Evolutionary conservation across 2,113 vertebrate genomes (phyloP).

Genomic region (Tiliqua scincoides): DNA sequence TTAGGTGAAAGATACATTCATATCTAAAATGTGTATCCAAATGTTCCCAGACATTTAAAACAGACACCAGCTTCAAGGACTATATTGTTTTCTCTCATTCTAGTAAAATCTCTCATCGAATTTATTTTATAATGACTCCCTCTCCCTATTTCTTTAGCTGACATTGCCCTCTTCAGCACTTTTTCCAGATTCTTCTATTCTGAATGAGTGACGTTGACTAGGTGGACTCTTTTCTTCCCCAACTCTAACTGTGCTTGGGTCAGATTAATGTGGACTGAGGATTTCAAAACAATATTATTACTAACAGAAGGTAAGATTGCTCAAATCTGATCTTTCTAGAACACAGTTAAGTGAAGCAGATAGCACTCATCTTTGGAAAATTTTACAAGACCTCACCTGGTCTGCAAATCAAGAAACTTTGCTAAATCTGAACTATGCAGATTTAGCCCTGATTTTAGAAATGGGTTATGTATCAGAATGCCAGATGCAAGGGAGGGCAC

Average conservation of each 20-base stretch:
- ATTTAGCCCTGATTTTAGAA: too few species aligned
- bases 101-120: fast-evolving
- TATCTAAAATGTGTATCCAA: not conserved
- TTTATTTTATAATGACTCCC: too few species aligned
- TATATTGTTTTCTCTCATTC: not conserved
- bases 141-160: not conserved
- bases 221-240: not conserved
- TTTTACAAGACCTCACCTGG: not conserved
- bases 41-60: not conserved
- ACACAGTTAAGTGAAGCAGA: not conserved
- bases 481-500: too few species aligned
- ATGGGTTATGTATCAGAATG: too few species aligned
- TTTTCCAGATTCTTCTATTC: not conserved
- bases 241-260: not conserved
- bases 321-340: not conserved
- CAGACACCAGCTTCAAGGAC: not conserved
- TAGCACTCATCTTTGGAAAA: not conserved
- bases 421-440: not conserved
- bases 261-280: not conserved
- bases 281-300: not conserved
- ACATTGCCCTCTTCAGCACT: not conserved
- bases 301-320: not conserved
- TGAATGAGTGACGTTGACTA: not conserved
- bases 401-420: not conserved
- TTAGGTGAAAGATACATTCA: conserved; percentile 42